Evolutionary conservation across 2,888 invertebrate species (phyloP).

Genomic region (Crossocerus cetratus): DNA sequence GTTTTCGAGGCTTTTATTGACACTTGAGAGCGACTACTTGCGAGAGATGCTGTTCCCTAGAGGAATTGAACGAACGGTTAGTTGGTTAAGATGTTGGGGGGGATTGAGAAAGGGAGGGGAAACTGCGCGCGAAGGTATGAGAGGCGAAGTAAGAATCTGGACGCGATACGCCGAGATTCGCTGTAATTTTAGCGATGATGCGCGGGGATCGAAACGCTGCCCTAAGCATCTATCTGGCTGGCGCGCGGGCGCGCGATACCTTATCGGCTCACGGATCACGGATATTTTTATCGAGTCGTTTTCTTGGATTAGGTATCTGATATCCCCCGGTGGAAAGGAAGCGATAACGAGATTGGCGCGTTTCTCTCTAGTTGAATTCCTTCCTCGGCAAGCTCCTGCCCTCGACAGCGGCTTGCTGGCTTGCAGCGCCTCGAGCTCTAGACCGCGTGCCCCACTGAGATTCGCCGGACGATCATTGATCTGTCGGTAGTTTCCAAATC

Average conservation of each 20-base stretch:
- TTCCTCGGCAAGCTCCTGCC: neutral
- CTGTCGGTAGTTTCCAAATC: neutral
- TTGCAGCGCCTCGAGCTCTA: too few relatives aligned
- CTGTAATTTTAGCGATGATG: constrained; percentile 66
- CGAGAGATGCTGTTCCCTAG: too few relatives aligned
- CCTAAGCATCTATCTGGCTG: constrained; percentile 44
- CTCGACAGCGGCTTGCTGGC: too few relatives aligned
- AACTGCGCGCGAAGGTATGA: neutral
- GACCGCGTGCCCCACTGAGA: too few relatives aligned
- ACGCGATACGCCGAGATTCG: constrained; percentile 33
- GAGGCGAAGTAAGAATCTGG: constrained; percentile 1
- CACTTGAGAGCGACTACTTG: too few relatives aligned
- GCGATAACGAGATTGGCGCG: constrained; percentile 42
- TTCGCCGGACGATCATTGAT: neutral
- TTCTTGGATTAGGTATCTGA: constrained; percentile 40
- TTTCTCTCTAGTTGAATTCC: constrained; percentile 4
- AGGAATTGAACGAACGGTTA: too few relatives aligned
- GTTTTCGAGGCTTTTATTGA: too few relatives aligned
- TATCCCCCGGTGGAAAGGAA: constrained; percentile 37
- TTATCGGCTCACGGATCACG: constrained; percentile 65
- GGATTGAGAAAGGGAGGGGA: too few relatives aligned
- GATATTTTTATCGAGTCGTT: constrained; percentile 64
- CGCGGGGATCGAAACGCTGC: constrained; percentile 25
- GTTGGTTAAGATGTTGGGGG: too few relatives aligned
- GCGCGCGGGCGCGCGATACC: constrained; percentile 57